A percentile compares a stretch with the other conserved stretches of the same genome.
Conservation (phyloP, 2,888 invertebrate genomes). For the Germaria angustata region DNA sequence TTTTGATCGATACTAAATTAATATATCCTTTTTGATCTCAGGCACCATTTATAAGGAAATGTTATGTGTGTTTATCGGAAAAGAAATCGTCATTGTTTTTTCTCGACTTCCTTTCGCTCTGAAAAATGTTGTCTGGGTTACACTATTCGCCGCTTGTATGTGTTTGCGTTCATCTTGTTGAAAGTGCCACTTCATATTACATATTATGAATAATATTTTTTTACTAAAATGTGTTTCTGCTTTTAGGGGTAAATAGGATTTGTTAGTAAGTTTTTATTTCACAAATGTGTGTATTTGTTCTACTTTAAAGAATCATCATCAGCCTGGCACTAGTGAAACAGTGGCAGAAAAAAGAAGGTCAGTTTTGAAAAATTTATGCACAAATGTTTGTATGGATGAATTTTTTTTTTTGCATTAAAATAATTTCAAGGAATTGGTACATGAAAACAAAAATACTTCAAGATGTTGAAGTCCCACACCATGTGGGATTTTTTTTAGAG, state of each 20-base stretch:
- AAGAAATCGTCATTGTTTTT: too few species aligned
- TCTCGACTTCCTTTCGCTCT: too few species aligned
- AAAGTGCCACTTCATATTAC: slow-evolving; percentile 51
- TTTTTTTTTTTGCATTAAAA: slow-evolving; percentile 21
- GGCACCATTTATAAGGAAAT: too few species aligned
- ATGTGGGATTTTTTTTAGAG: neutral
- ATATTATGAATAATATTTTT: slow-evolving; percentile 53
- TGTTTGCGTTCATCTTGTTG: slow-evolving; percentile 32
- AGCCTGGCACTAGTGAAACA: neutral
- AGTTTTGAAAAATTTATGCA: neutral
- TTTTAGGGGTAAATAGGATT: slow-evolving; percentile 31
- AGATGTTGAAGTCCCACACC: neutral
- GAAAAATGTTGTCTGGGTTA: neutral
- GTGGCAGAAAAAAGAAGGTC: slow-evolving; percentile 34
- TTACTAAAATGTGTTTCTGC: slow-evolving; percentile 5
- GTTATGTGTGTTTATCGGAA: too few species aligned
- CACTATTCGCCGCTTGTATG: neutral
- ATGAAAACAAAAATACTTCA: neutral
- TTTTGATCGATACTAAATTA: too few species aligned
- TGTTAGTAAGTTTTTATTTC: neutral
- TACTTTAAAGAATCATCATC: neutral
- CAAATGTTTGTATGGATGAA: neutral
- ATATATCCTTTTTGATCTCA: too few species aligned
- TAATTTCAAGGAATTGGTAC: slow-evolving; percentile 3
- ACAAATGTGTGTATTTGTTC: neutral